Evolutionary conservation across 2,888 invertebrate genomes (phyloP), one percentile per base, ranked within the genome.

Genomic region (Mallateleia sp.): DNA sequence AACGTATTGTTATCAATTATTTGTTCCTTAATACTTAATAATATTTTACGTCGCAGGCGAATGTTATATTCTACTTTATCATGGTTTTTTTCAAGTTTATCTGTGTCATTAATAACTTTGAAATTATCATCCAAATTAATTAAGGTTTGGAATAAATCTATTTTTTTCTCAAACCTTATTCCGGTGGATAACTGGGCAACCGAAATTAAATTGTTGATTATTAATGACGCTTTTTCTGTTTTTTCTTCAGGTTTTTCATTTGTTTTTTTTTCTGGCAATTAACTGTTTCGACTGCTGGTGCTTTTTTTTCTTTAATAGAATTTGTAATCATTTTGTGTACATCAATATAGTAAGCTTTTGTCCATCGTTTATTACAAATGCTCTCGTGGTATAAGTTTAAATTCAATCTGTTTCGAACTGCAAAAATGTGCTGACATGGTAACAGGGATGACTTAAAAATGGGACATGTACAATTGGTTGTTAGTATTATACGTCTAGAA

Each of bases 391-490:
- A 81, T 32, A 85, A 42, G 11, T 75, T 28, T n/a, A 83, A 24
- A 6, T 22, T 18, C 22, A 66, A 69, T 47, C 66, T 50, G 6
- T 45, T 71, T 20, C 83, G 4, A 14, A 58, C 22, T 11, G 83
- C 75, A 64, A 88, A 88, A 24, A 83, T 77, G 32, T 85, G 85
- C 11, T 75, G 47, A 45, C 88, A 85, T 24, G 80, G 82, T 22
- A 85, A 42, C 2, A 67, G 20, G 0, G 64, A 69, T 5, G 85
- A 77, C 28, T 28, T 52, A 38, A 52, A 75, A 22, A n/a, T 11
- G 4, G 24, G 9, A 62, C 74, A 74, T 32, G 50, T 25, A 24
- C 62, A 74, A 4, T 62, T 15, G 7, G 11, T 47, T n/a, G 34
- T n/a, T n/a, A n/a, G n/a, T n/a, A n/a, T n/a, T n/a, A n/a, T n/a